Conservation (phyloP, 2,113 vertebrate genomes). For the Sitta europaea region DNA sequence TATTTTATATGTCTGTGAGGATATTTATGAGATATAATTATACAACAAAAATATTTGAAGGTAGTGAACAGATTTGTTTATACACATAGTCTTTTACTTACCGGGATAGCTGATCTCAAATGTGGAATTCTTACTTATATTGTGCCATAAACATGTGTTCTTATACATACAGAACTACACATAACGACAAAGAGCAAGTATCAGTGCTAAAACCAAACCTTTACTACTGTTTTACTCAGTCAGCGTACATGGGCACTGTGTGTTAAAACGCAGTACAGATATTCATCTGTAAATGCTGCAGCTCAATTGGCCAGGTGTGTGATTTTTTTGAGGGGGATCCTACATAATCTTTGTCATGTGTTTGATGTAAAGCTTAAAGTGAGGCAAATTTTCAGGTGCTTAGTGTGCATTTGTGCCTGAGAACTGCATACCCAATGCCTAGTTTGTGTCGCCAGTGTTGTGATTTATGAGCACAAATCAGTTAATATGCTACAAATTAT, state of each 20-base stretch:
- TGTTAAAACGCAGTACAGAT: accelerated
- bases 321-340: not conserved
- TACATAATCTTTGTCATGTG: not conserved
- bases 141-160: not conserved
- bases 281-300: accelerated
- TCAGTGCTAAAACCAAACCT: not conserved
- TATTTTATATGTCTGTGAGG: constrained; percentile 67
- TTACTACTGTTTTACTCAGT: not conserved
- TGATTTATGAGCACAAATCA: not conserved
- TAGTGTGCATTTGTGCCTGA: accelerated
- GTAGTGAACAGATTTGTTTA: constrained; percentile 75
- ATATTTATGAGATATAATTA: constrained; percentile 63
- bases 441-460: not conserved
- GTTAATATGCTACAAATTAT: not conserved
- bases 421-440: accelerated
- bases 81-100: constrained; percentile 21
- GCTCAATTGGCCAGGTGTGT: accelerated
- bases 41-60: constrained; percentile 71
- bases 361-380: not conserved
- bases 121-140: constrained; percentile 4
- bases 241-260: accelerated
- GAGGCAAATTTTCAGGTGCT: not conserved
- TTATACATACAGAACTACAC: not conserved
- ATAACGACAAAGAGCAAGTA: not conserved
- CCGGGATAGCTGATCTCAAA: constrained; percentile 45